These are phyloP conservation scores for Aquatica leii DNA, from an alignment of 2,888 invertebrate species.

Conservation along the genomic window DNA sequence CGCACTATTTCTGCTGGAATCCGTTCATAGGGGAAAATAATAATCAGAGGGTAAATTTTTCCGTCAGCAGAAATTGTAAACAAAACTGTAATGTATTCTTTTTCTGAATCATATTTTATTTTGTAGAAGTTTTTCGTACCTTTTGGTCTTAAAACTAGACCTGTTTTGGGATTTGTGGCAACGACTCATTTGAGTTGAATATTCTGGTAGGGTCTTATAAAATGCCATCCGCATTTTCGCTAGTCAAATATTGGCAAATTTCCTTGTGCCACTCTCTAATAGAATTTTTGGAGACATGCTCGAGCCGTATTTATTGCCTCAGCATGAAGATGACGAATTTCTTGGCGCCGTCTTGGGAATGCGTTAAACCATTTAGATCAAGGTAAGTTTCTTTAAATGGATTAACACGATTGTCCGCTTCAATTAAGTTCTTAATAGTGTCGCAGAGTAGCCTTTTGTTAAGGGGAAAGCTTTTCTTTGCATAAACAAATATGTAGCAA, in stretches of 20 bases:
- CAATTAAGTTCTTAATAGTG: slow-evolving; percentile 35
- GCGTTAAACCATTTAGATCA: slow-evolving; percentile 31
- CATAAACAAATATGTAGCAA: slow-evolving; percentile 15
- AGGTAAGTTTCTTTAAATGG: slow-evolving; percentile 19
- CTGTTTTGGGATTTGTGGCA: slow-evolving; percentile 29
- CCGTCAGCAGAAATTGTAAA: slow-evolving; percentile 35
- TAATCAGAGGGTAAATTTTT: slow-evolving; percentile 20
- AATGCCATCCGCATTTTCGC: slow-evolving; percentile 32
- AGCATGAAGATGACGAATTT: slow-evolving; percentile 15
- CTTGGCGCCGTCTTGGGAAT: slow-evolving; percentile 34
- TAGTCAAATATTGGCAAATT: slow-evolving; percentile 21
- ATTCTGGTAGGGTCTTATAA: slow-evolving; percentile 36
- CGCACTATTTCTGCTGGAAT: slow-evolving; percentile 29
- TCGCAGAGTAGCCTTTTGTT: slow-evolving; percentile 34
- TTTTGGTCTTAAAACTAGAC: slow-evolving; percentile 24
- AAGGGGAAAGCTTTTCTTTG: slow-evolving; percentile 35
- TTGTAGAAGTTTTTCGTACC: slow-evolving; percentile 25
- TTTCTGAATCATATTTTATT: slow-evolving; percentile 17
- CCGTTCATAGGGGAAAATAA: neutral
- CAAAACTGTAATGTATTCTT: slow-evolving; percentile 27
- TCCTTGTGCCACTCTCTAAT: slow-evolving; percentile 31
- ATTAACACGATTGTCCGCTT: slow-evolving; percentile 24
- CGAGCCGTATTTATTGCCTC: slow-evolving; percentile 32
- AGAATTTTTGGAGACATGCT: slow-evolving; percentile 24
- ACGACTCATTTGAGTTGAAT: slow-evolving; percentile 33